Percentiles rank a stretch among this genome's conserved stretches.
Evolutionary conservation across 2,888 invertebrate genomes (phyloP).

Genomic region (Lordiphosa andalusiaca): DNA sequence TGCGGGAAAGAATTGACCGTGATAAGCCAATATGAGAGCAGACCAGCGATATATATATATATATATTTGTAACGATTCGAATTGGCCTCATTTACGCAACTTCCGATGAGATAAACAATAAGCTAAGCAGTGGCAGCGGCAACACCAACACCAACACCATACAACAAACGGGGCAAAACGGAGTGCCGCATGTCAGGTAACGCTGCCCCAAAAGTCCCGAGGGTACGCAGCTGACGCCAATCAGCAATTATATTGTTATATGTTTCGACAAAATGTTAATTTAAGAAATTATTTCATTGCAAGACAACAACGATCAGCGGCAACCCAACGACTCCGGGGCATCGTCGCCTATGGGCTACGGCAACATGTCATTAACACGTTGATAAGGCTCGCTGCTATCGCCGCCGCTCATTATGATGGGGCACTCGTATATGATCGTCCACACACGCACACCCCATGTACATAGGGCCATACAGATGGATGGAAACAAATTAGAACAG

Average conservation of each 20-base stretch:
- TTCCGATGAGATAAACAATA: conserved; percentile 72
- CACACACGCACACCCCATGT: neutral
- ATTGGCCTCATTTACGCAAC: conserved; percentile 67
- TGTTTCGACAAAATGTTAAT: conserved; percentile 51
- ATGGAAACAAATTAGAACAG: conserved; percentile 42
- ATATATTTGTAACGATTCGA: conserved; percentile 14
- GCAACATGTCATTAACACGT: conserved; percentile 42
- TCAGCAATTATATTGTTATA: conserved; percentile 5
- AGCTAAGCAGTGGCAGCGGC: conserved; percentile 10
- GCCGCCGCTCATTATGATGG: conserved; percentile 52
- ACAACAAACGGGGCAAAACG: neutral
- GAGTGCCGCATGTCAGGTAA: conserved; percentile 6
- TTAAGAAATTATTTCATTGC: conserved; percentile 70
- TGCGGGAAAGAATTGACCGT: too few relatives aligned
- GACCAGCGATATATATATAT: too few relatives aligned
- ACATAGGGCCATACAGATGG: conserved; percentile 15
- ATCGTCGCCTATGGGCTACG: conserved; percentile 18
- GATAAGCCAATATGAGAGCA: conserved; percentile 4
- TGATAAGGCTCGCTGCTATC: conserved; percentile 56
- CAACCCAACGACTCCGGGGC: conserved; percentile 7
- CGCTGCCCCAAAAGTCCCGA: neutral
- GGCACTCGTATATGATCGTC: conserved; percentile 4
- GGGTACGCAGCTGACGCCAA: conserved; percentile 15
- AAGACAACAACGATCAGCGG: conserved; percentile 29
- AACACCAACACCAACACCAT: conserved; percentile 14